Base-by-base conservation (phyloP, 2,797 vertebrate species). In the Catharus ustulatus region DNA sequence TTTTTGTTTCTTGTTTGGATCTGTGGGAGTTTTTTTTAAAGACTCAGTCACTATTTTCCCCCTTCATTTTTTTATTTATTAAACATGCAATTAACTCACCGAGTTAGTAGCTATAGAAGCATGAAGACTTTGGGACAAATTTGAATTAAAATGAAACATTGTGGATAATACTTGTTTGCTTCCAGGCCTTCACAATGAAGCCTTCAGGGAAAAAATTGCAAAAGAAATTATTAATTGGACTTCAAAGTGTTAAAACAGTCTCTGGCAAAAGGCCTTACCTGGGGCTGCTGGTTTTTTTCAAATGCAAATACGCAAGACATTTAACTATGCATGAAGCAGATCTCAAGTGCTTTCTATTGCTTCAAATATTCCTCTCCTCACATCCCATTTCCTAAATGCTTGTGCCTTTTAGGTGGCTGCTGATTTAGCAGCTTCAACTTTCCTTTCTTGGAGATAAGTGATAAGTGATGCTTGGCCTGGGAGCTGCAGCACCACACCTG, bases 61-160 rank as follows among this genome's bases (percentile, higher is more conserved):
- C 58, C 57, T 32, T 61, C 34, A 11, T 57, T 84, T 77, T 51
- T 88, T 84, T 83, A 22, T 82, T 89, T 93, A 54, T 75, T 79
- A 36, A 62, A 80, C 11, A 26, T 6, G 11, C 30, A 52, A 43
- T 40, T 63, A 90, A 58, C 32, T 80, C 89, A 30, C 43, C 0
- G 0, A 74, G 29, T 15, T 54, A 34, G 57, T 19, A 81, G 68
- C 67, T 84, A 45, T 13, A 51, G 62, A 90, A 88, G 59, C 71
- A 90, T 63, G 48, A 79, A 85, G 40, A 57, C 11, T 87, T 80
- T 59, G 38, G 77, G 85, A 88, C 51, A 93, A 59, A 91, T 95
- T 59, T 93, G 78, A 96, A 94, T 95, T 76, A 89, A 92, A 97
- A 94, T 58, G 30, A 77, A 94, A 71, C 24, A 63, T n/a, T 19